Evolutionary conservation across 2,888 invertebrate species (phyloP), one percentile per base, ranked within the genome.

Genomic region (Oscheius sp.): DNA sequence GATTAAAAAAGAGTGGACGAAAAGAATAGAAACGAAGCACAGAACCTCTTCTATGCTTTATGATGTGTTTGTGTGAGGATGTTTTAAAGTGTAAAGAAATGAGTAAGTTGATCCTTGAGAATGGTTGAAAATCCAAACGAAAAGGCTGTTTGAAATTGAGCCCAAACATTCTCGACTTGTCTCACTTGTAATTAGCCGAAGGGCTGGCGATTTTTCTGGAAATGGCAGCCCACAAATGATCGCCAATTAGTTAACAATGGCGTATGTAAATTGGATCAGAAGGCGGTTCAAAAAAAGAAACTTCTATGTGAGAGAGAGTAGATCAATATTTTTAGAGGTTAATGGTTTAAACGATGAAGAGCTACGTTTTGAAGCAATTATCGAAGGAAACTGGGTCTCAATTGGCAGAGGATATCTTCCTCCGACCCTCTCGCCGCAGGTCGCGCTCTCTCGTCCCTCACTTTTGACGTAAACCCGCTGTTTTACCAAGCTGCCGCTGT

Each of bases 381-480:
- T 41, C 61, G 45, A 49, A 25, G 25, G 46, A 49, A n/a, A 25
- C 66, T 43, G 13, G 52, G 52, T 46, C 66, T 45, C 35, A 35
- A 35, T 35, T 35, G 35, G 35, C 3, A 9, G 35, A 35, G 35
- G 35, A 35, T 35, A 35, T 35, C 35, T 63, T 23, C 66, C 35
- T 49, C 52, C 66, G 35, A n/a, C 27, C 35, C 52, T 25, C 66
- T 66, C 66, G 52, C 52, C n/a, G 46, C 64, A 45, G n/a, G 52
- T 52, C 29, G 52, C 29, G 52, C 52, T 52, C 1, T 66, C 66
- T 66, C 66, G 66, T 35, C 35, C 35, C 35, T 35, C 35, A 35
- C 35, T 35, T 35, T 66, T 66, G 66, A 66, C 49, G 66, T 49
- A 52, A 66, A 66, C 49, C 66, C 66, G 52, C 66, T 66, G 52